phyloP scores from a whole-genome alignment of 2,888 invertebrate species.

The Phorcus lineatus region DNA sequence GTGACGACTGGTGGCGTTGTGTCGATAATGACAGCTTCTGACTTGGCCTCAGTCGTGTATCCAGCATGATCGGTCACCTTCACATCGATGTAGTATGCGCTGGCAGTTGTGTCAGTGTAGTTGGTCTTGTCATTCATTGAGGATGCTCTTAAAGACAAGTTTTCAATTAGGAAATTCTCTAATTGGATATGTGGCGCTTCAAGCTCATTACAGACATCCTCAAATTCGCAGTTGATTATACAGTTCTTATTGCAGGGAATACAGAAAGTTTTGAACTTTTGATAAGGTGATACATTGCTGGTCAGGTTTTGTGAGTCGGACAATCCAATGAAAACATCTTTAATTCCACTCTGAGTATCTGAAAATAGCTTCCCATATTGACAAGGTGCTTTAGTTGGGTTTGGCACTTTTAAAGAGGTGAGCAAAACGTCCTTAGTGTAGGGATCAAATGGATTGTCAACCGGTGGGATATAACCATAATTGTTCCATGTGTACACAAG shows the following conservation, averaged over 20 bases:
- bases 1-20: conserved; percentile 47
- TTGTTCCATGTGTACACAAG: conserved; percentile 44
- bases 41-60: conserved; percentile 39
- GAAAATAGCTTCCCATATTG: conserved; percentile 48
- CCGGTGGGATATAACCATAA: conserved; percentile 42
- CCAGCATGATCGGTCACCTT: conserved; percentile 53
- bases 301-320: conserved; percentile 39
- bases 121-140: conserved; percentile 6
- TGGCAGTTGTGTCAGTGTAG: neutral
- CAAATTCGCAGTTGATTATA: conserved; percentile 36
- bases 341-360: conserved; percentile 51
- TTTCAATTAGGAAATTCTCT: neutral
- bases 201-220: conserved; percentile 34
- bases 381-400: conserved; percentile 40
- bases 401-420: conserved; percentile 38
- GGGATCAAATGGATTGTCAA: conserved; percentile 47
- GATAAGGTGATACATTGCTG: conserved; percentile 41
- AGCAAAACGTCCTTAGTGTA: conserved; percentile 45
- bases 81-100: conserved; percentile 51
- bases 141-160: conserved; percentile 26
- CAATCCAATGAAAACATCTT: conserved; percentile 51
- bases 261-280: conserved; percentile 41
- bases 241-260: conserved; percentile 43
- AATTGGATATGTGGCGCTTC: neutral
- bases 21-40: conserved; percentile 53